A percentile compares a stretch with the other conserved stretches of the same genome.
Evolutionary conservation across 1,140 invertebrate species (phyloP).

Genomic region (Ostrea denselamellosa): DNA sequence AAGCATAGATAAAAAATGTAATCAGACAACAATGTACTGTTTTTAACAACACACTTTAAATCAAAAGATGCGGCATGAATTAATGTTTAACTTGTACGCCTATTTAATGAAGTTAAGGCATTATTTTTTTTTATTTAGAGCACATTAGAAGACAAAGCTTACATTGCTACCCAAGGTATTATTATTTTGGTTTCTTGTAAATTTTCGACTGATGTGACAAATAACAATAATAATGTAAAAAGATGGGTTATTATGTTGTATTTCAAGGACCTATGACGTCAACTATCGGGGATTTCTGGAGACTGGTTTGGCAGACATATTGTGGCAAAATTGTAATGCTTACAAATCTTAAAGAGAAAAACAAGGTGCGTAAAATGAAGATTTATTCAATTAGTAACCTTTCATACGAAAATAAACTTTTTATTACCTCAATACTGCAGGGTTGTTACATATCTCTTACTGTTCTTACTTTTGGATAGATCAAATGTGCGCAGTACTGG

Average conservation of each 20-base stretch:
- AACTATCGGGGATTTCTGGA: slow-evolving; percentile 44
- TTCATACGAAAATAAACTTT: background rate
- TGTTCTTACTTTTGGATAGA: background rate
- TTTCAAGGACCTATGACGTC: slow-evolving; percentile 35
- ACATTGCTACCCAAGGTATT: slow-evolving; percentile 47
- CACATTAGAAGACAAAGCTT: slow-evolving; percentile 1
- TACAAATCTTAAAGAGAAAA: slow-evolving; percentile 31
- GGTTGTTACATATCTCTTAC: no score
- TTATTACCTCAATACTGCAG: background rate
- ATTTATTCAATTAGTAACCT: background rate
- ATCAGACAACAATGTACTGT: background rate
- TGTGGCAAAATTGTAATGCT: slow-evolving; percentile 43
- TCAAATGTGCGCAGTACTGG: slow-evolving; percentile 33
- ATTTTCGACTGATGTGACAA: background rate
- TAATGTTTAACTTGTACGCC: background rate
- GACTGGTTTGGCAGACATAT: slow-evolving; percentile 34
- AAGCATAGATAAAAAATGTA: background rate
- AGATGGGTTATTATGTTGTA: background rate
- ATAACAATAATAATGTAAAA: background rate
- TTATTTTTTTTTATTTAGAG: slow-evolving; percentile 2
- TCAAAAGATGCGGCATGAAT: background rate
- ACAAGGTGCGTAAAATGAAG: background rate
- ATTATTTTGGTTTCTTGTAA: background rate
- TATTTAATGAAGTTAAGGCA: background rate
- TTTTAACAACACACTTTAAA: background rate